Conservation (phyloP, 2,113 vertebrate genomes). For the Indri indri region DNA sequence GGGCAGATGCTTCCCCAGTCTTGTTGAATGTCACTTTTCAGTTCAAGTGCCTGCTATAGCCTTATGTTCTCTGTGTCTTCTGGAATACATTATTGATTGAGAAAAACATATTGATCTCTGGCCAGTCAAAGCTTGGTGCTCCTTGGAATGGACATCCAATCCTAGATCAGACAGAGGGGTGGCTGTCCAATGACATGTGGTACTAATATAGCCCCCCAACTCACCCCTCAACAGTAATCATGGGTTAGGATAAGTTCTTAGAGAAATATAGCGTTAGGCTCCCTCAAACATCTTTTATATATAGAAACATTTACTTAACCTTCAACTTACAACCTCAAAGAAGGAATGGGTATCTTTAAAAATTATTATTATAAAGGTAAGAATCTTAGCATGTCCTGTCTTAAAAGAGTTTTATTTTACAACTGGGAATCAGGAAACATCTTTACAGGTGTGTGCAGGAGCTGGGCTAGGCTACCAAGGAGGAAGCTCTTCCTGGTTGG, state of each 20-base stretch:
- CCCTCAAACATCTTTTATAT: neutral
- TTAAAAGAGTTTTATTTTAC: neutral
- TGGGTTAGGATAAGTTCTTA: neutral
- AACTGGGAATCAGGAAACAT: neutral
- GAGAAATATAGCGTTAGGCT: neutral
- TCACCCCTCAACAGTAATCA: neutral
- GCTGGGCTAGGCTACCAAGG: neutral
- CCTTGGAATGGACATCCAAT: neutral
- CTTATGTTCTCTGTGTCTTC: neutral
- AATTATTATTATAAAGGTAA: neutral
- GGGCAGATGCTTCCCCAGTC: neutral
- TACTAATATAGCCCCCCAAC: neutral
- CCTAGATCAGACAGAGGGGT: neutral
- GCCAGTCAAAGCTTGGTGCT: neutral
- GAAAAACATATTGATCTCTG: neutral
- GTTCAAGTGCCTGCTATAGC: neutral
- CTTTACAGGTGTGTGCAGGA: neutral
- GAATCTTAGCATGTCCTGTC: neutral
- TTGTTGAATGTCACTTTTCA: neutral
- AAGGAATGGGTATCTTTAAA: neutral
- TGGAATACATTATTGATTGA: constrained; percentile 11
- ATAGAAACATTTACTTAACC: neutral
- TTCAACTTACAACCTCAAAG: neutral
- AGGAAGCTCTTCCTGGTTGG: neutral
- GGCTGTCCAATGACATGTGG: neutral